Percentiles rank a stretch among this genome's conserved stretches.
Conservation (phyloP, 2,797 vertebrate species). For the Crax fasciolata region DNA sequence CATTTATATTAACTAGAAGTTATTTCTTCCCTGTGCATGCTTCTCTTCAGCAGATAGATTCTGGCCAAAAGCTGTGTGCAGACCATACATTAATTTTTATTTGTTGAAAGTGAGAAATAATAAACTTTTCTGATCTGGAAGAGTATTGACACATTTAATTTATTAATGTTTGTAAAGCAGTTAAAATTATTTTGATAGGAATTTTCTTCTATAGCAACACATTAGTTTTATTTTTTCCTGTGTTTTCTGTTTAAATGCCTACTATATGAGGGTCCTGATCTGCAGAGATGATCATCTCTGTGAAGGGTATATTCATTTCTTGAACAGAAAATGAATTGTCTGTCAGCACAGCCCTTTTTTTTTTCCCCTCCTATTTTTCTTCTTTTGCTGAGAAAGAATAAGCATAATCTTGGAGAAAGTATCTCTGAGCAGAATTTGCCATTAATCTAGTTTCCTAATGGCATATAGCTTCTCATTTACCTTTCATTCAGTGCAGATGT, state of each 20-base stretch:
- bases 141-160: neutral
- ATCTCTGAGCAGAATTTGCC: neutral
- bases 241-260: neutral
- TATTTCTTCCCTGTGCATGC: rapidly evolving
- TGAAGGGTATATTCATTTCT: neutral
- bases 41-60: neutral
- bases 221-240: neutral
- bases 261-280: neutral
- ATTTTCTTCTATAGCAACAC: neutral
- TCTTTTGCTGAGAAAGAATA: conserved; percentile 14
- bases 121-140: neutral
- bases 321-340: neutral
- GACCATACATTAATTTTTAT: neutral
- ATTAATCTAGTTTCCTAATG: conserved; percentile 30
- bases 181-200: neutral
- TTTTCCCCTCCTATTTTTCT: neutral
- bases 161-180: neutral
- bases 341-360: neutral
- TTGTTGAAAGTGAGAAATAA: neutral
- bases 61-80: neutral
- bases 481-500: neutral
- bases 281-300: neutral
- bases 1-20: neutral
- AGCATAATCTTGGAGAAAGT: neutral
- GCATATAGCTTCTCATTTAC: neutral